Base-by-base conservation (phyloP, 2,113 vertebrate genomes). In the Actinemys pallida region DNA sequence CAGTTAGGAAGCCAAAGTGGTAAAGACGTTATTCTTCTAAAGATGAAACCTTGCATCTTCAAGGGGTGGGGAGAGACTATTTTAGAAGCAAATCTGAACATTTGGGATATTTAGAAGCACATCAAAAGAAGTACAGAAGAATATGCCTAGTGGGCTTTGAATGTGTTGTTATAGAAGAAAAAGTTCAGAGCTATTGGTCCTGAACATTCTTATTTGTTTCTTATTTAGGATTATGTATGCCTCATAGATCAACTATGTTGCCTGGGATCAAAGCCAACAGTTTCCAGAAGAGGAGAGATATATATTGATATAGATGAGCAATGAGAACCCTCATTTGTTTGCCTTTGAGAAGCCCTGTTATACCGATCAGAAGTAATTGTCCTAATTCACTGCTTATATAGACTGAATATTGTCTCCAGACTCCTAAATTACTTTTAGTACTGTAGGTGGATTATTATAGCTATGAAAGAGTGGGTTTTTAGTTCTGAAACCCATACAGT, bases 241-340 rank as follows among this genome's bases (percentile, higher is more conserved):
- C 10, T 95, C 50, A 25, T 80, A 82, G 94, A 90, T 88, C 92
- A 96, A 83, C 93, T 93, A 65, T 88, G 72, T 90, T 95, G 81
- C 83, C 84, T 93, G 87, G 96, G 95, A 93, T 91, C 19, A 72
- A 93, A 93, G 87, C 59, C 92, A 93, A 57, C 84, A 81, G 75
- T 93, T 97, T 97, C 94, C 91, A 93, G 95, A 98, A 65, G 56
- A 93, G 96, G 59, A 81, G 87, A 95, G 95, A 95, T 93, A 86
- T 57, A 80, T 95, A 97, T 96, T 96, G 97, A 97, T 97, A 88
- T 90, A 54, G 89, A 95, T 95, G 85, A 57, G 59, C 90, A 85
- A 42, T 79, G 91, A 87, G 95, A 97, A 88, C 0, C 6, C 86
- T 90, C 92, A 90, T 96, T 96, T 95, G 54, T 96, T 98, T 93